Percentiles rank a stretch among this genome's conserved stretches.
These are phyloP conservation scores for Triplophysa siluroides DNA, from an alignment of 2,113 vertebrate genomes.

Conservation along the genomic window DNA sequence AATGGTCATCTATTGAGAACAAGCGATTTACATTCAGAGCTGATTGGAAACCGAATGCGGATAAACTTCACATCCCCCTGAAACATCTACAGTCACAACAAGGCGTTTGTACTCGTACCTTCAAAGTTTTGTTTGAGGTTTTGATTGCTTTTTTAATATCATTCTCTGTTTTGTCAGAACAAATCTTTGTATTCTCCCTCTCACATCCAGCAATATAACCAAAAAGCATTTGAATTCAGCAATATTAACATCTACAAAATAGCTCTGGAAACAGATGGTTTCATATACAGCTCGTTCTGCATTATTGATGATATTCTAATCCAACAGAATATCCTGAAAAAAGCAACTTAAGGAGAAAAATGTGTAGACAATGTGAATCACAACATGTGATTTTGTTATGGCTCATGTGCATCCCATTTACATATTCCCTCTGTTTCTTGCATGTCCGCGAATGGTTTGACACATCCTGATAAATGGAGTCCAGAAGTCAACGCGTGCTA, in stretches of 20 bases:
- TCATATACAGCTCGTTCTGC: constrained; percentile 38
- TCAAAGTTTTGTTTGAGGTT: background rate
- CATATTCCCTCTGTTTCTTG: background rate
- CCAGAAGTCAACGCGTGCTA: constrained; percentile 6
- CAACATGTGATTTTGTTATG: too few species aligned
- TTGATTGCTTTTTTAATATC: background rate
- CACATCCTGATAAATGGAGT: constrained; percentile 25
- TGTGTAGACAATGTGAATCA: background rate
- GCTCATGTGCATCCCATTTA: background rate
- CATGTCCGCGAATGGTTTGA: background rate
- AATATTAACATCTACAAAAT: constrained; percentile 32
- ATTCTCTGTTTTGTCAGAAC: background rate
- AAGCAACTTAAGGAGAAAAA: background rate
- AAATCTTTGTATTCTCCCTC: background rate
- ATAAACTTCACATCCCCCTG: background rate
- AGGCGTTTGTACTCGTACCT: background rate
- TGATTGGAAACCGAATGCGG: background rate
- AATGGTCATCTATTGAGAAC: background rate
- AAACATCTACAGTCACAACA: background rate
- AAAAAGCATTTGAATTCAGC: background rate
- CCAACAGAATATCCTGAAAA: constrained; percentile 12
- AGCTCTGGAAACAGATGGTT: constrained; percentile 37
- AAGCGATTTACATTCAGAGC: background rate
- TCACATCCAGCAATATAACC: background rate
- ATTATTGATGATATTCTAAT: constrained; percentile 47